Conservation (phyloP, 2,797 vertebrate genomes). For the Megalops cyprinoides region DNA sequence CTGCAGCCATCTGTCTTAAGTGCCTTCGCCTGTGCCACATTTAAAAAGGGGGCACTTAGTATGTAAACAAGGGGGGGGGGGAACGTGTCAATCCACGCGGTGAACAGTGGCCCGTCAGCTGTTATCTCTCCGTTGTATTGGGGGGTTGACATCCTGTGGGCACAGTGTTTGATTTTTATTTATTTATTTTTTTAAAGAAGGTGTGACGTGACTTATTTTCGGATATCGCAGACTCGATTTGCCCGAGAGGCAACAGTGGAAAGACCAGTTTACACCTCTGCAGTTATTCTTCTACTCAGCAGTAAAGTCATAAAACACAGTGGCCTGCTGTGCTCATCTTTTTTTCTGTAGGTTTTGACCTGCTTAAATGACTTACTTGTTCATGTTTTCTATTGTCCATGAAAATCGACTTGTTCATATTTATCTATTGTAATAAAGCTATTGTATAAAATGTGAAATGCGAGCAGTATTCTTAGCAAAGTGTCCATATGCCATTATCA, state of each 20-base stretch:
- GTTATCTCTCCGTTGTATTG: neutral
- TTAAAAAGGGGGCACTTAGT: no score
- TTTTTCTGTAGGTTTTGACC: no score
- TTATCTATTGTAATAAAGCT: no score
- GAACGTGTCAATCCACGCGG: neutral
- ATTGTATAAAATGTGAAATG: neutral
- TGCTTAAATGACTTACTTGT: no score
- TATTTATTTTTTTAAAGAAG: neutral
- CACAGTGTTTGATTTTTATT: no score
- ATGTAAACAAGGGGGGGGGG: neutral
- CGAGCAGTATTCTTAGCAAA: neutral
- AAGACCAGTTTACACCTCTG: neutral
- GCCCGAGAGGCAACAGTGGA: neutral
- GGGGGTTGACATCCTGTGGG: neutral
- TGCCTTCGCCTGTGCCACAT: no score
- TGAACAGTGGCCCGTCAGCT: neutral
- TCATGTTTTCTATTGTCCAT: no score
- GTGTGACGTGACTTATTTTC: neutral
- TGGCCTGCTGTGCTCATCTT: neutral
- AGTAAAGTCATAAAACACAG: neutral
- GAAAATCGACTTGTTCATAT: no score
- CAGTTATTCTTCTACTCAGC: neutral
- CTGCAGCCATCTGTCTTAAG: neutral
- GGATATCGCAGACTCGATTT: neutral
- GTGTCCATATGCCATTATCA: neutral